These are phyloP conservation scores for Tipula unca DNA, from an alignment of 2,888 invertebrate species.

Conservation along the genomic window DNA sequence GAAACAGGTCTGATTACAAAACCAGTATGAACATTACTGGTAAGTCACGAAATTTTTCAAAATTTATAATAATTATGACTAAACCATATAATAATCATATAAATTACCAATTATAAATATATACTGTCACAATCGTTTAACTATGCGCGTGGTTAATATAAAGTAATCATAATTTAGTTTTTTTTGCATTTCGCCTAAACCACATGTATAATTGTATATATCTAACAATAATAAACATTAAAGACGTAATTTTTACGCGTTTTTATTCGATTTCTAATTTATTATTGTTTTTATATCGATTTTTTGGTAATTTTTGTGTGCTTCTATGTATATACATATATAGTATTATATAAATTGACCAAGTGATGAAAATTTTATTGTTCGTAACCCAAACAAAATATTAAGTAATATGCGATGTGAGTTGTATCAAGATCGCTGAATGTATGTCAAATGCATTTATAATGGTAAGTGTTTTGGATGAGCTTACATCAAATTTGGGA, in stretches of 20 bases:
- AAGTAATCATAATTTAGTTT: not conserved
- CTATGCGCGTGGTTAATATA: too few species aligned
- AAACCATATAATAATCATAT: not conserved
- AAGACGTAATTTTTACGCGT: not conserved
- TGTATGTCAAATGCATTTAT: not conserved
- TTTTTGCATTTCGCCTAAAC: not conserved
- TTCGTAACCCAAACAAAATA: not conserved
- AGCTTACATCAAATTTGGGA: not conserved
- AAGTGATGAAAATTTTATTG: not conserved
- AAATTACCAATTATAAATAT: not conserved
- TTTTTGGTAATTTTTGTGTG: not conserved
- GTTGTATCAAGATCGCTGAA: not conserved
- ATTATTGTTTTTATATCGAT: not conserved
- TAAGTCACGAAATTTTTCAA: not conserved
- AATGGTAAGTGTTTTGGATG: not conserved
- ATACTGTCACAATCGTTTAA: not conserved
- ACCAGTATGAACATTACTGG: not conserved
- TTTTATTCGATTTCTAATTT: constrained; percentile 1
- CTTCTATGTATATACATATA: too few species aligned
- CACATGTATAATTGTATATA: not conserved
- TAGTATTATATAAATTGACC: not conserved
- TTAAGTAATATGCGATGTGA: not conserved
- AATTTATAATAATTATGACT: not conserved
- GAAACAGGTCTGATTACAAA: too few species aligned
- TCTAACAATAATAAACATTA: not conserved